These are phyloP conservation scores for Calliopum simillimum DNA, from an alignment of 2,888 invertebrate genomes.

Conservation along the genomic window DNA sequence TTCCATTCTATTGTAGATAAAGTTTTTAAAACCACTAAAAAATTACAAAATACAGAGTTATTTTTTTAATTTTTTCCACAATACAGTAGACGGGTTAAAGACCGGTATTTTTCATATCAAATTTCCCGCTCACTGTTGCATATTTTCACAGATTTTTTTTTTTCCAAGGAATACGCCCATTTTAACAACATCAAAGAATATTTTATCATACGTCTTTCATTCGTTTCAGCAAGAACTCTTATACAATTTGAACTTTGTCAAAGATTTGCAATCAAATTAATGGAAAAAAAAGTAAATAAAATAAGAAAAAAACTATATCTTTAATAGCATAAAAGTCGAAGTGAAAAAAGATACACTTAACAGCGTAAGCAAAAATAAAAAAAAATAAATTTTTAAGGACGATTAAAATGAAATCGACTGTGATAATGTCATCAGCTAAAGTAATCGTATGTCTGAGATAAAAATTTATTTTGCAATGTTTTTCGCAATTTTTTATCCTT, in stretches of 20 bases:
- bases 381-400: too few relatives aligned
- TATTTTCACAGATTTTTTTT: not conserved
- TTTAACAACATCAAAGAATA: not conserved
- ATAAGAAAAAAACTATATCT: too few relatives aligned
- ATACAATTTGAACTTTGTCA: not conserved
- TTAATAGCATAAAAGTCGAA: too few relatives aligned
- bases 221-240: not conserved
- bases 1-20: too few relatives aligned
- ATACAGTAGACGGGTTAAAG: too few relatives aligned
- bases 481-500: too few relatives aligned
- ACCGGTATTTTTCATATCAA: not conserved
- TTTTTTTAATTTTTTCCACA: too few relatives aligned
- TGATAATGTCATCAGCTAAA: not conserved
- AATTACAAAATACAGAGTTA: too few relatives aligned
- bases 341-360: too few relatives aligned
- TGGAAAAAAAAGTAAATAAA: not conserved
- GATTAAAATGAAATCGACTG: not conserved
- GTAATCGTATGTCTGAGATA: not conserved
- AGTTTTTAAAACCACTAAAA: too few relatives aligned
- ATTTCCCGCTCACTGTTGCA: not conserved
- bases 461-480: too few relatives aligned
- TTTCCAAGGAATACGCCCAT: not conserved
- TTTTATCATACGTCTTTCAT: not conserved
- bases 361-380: too few relatives aligned
- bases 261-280: slow-evolving; percentile 14